Conservation (phyloP, 2,888 invertebrate species). For the Aelia acuminata region DNA sequence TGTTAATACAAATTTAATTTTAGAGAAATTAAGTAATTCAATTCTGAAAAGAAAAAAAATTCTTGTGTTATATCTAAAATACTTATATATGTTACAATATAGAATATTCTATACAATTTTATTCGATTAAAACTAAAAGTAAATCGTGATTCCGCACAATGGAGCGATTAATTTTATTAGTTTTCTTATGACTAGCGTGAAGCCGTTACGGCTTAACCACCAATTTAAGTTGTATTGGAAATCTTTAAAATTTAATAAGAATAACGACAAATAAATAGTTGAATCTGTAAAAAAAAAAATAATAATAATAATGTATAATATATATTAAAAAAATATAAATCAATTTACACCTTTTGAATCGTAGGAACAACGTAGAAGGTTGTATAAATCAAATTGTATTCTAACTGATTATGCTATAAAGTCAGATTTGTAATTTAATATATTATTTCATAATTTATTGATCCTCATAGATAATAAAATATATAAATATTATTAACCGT, state of each 20-base stretch:
- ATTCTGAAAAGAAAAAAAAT: too few species aligned
- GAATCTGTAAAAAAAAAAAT: not conserved
- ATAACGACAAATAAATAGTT: not conserved
- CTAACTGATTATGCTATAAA: not conserved
- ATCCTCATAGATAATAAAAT: not conserved
- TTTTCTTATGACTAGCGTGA: not conserved
- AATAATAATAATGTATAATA: too few species aligned
- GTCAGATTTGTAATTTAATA: not conserved
- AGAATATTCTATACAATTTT: not conserved
- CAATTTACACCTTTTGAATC: too few species aligned
- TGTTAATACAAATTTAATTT: not conserved
- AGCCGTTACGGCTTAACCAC: not conserved
- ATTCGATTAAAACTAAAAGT: not conserved
- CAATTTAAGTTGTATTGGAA: not conserved
- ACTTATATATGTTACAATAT: too few species aligned
- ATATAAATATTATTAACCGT: not conserved
- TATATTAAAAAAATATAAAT: not conserved
- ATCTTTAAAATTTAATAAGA: not conserved
- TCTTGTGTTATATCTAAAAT: too few species aligned
- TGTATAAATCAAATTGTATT: not conserved
- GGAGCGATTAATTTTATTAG: conserved; percentile 3
- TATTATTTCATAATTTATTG: not conserved
- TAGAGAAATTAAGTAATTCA: too few species aligned
- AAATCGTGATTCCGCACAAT: not conserved
- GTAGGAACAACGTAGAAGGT: too few species aligned